Evolutionary conservation across 2,888 invertebrate genomes (phyloP).

Genomic region (Conops quadrifasciatus): DNA sequence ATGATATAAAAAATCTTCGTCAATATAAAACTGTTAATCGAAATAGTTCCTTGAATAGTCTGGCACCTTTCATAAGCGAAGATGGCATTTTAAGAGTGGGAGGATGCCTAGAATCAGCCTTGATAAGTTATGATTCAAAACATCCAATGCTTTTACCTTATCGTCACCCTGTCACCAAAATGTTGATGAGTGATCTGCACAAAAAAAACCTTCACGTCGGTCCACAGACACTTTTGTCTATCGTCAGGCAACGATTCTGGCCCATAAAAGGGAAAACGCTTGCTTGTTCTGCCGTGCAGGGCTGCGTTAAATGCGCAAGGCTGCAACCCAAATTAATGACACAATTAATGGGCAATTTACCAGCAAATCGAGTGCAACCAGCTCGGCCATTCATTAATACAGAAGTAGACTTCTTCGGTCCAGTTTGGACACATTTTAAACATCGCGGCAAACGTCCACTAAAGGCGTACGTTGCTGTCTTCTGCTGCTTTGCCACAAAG

Average conservation of each 20-base stretch:
- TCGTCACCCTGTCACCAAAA: not conserved
- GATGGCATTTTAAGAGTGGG: not conserved
- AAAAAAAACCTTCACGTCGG: conserved; percentile 4
- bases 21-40: not conserved
- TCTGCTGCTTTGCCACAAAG: no score
- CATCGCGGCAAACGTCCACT: not conserved
- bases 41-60: not conserved
- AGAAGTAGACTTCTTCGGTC: conserved; percentile 3
- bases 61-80: conserved; percentile 2
- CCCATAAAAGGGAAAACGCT: not conserved
- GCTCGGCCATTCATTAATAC: not conserved
- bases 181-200: not conserved
- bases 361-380: not conserved
- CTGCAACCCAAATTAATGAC: not conserved
- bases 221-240: conserved; percentile 5
- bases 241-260: conserved; percentile 15
- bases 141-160: not conserved
- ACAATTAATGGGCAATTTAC: conserved; percentile 14
- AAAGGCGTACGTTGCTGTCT: no score
- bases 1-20: not conserved
- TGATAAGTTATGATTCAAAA: not conserved
- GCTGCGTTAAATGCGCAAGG: conserved; percentile 1
- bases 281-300: not conserved
- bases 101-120: not conserved
- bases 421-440: conserved; percentile 5